Evolutionary conservation across 2,888 invertebrate genomes (phyloP), one percentile per base, ranked within the genome.

Genomic region (Drosophila antonietae): DNA sequence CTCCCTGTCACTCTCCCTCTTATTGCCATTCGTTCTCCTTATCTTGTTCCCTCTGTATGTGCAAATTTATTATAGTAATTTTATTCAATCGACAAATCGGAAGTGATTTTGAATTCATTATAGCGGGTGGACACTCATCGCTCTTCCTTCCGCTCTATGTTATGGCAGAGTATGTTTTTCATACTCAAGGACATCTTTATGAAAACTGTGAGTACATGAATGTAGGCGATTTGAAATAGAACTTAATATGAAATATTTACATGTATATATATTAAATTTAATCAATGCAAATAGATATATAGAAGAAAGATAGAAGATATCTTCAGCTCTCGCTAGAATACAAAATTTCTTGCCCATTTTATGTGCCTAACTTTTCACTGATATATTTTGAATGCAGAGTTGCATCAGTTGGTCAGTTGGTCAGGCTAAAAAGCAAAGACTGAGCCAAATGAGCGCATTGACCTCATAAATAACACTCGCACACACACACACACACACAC

Each of bases 21-120:
- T 6, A 15, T 7, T 39, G 6, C 58, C 51, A 5, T 20, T n/a
- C 49, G 3, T 23, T 39, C n/a, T 55, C n/a, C 20, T 37, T 47
- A 52, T 31, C 44, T 55, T 18, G 20, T 28, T 64, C 49, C 56
- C 28, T 60, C 56, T 66, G 83, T 79, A 73, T 73, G 87, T 63
- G 73, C 82, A 71, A 86, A 87, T 89, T 87, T 89, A 87, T 90
- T 88, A 88, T 82, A 81, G 90, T 83, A 85, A 90, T 91, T 91
- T 90, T 89, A 91, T 91, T 91, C 90, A 91, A 91, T 91, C 91
- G 90, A 90, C 90, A 91, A 91, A 90, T 91, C 90, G 91, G 90
- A 91, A 90, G 88, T 89, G 88, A 89, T 85, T 88, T 82, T 82
- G 87, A 87, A 84, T 87, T 87, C 87, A 83, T 87, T 89, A 88